Evolutionary conservation across 2,888 invertebrate genomes (phyloP), one percentile per base, ranked within the genome.

Genomic region (Ypsolopha sequella): DNA sequence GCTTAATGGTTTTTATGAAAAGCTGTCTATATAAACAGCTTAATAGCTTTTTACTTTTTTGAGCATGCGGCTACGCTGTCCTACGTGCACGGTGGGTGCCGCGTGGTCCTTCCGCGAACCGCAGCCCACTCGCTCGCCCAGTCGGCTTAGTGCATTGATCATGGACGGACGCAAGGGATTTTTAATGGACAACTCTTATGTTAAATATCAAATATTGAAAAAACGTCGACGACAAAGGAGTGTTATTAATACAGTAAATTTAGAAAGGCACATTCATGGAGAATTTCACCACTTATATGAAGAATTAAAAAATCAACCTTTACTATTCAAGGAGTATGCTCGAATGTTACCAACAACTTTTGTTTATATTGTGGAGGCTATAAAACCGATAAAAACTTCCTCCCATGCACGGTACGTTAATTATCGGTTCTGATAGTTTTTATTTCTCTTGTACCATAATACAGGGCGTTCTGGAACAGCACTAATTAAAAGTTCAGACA

Each of bases 281-380:
- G 45, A 45, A 33, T 45, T 45, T 45, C 45, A 45, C 33, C 14
- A 45, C 33, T 45, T 45, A 33, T 45, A 45, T 34, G 33, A 45
- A 33, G 45, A 45, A 24, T 45, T 45, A 45, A 13, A 34, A n/a
- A 45, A 10, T 45, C 45, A 45, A 45, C 45, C 45, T 10, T 10
- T 33, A 8, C 33, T 45, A 34, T 43, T 43, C 43, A 43, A 43
- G 43, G 43, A 43, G 13, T 45, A 45, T 33, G 14, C 24, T 14
- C 45, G 45, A 45, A 45, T 45, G 45, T 33, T 45, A 45, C 45
- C 45, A 33, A 45, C 45, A 45, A 45, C 45, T 6, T 45, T 45
- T 33, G 45, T 33, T n/a, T 45, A 45, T 33, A 45, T 45, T 24
- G 45, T 45, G 33, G 24, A 45, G 10, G 45, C 45, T 33, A 45